Base-by-base conservation (phyloP, 2,797 vertebrate species). In the Antrozous pallidus region DNA sequence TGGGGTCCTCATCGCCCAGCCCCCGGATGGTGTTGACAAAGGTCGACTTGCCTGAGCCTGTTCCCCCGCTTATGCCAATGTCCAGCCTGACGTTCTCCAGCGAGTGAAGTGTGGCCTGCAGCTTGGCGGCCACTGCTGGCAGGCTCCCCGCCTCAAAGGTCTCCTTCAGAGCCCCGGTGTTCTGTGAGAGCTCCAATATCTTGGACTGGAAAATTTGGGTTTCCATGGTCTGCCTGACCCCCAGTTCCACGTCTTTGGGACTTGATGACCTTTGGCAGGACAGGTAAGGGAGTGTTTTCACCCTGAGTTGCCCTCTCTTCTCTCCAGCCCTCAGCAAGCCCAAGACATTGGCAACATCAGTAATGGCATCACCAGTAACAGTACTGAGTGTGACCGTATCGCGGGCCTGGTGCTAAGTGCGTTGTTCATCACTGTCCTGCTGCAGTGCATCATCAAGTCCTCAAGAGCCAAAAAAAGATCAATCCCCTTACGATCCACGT, bases 1-100 rank as follows among this genome's bases (percentile, higher is more conserved):
- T 88, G 8, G 65, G 82, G 3, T 97, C 96, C 28, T 94, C 63
- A 0, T 96, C 96, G 24, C 47, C 47, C 13, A 95, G 33, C 3
- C 97, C 92, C 7, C 79, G 51, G 12, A 93, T 78, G 69, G 91
- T 70, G 1, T 95, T 97, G 49, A 97, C 73, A 22, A 97, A 95
- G 18, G 95, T 96, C 8, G 92, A 94, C 42, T 96, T 95, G 22
- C 96, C 96, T 0, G 80, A 91, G 0, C 93, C 91, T 0, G 75
- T 78, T 22, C 88, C 94, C 45, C 51, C 92, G 0, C 94, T 95
- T 0, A 97, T 67, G 3, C 96, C 96, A 1, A 91, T 79, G 47
- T 97, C 69, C 36, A 97, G 81, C 9, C 31, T 22, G 13, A 81
- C 54, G 3, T 96, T 87, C 51, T 95, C 85, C 51, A 89, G 56